Evolutionary conservation across 2,888 invertebrate species (phyloP).

Genomic region (Melipona beecheii): DNA sequence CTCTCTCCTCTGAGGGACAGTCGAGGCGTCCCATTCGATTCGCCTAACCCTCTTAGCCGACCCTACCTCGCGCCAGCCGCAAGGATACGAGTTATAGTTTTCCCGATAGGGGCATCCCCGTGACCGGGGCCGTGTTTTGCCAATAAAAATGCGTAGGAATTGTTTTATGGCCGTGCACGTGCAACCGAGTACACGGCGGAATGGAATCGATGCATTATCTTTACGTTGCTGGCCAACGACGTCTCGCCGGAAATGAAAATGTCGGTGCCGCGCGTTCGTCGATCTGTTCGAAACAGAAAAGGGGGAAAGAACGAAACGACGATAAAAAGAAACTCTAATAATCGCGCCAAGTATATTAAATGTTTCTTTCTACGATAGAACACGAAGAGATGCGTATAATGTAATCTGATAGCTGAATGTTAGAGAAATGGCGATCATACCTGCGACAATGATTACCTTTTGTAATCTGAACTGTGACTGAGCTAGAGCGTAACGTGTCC

Average conservation of each 20-base stretch:
- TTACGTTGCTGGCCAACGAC: slow-evolving; percentile 52
- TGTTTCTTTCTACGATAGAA: not conserved
- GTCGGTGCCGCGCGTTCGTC: slow-evolving; percentile 16
- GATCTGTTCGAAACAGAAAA: not conserved
- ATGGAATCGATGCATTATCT: slow-evolving; percentile 63
- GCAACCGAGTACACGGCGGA: slow-evolving; percentile 11
- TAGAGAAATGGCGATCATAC: not conserved
- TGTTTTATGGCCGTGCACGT: slow-evolving; percentile 52
- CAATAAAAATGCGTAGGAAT: slow-evolving; percentile 62
- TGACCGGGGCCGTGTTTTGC: slow-evolving; percentile 43
- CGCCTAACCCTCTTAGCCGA: slow-evolving; percentile 41
- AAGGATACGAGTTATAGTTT: slow-evolving; percentile 56
- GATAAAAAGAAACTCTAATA: not conserved
- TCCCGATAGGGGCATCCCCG: slow-evolving; percentile 25
- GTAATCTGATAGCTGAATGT: not conserved
- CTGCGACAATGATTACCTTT: no score
- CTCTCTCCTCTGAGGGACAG: no score
- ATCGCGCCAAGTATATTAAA: not conserved
- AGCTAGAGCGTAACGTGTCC: no score
- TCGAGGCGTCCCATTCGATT: slow-evolving; percentile 55
- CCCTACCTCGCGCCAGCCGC: slow-evolving; percentile 38
- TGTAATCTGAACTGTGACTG: no score
- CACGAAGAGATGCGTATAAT: not conserved
- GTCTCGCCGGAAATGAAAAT: slow-evolving; percentile 66
- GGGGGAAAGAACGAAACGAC: not conserved